phyloP scores from a whole-genome alignment of 2,113 vertebrate species.

The Suricata suricatta region DNA sequence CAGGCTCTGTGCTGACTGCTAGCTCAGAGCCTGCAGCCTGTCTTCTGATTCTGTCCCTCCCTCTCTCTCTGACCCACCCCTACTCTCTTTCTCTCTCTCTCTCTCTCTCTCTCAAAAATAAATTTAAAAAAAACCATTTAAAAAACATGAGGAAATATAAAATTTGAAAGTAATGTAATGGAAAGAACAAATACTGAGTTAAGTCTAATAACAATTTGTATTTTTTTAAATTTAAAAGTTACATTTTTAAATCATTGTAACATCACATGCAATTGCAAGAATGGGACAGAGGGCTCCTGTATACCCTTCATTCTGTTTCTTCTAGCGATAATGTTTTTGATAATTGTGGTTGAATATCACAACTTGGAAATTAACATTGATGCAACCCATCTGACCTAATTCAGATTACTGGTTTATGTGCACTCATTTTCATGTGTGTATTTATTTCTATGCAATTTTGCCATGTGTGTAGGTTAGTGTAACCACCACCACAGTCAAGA shows the following conservation, averaged over 20 bases:
- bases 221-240: background rate
- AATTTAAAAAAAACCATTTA: too few relatives aligned
- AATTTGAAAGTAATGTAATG: background rate
- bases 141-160: background rate
- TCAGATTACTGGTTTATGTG: background rate
- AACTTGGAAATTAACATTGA: background rate
- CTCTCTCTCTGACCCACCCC: too few relatives aligned
- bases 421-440: background rate
- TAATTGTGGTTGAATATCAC: background rate
- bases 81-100: too few relatives aligned
- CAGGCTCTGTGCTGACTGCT: too few relatives aligned
- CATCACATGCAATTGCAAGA: background rate
- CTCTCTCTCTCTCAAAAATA: too few relatives aligned
- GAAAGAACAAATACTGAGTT: background rate
- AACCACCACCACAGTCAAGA: background rate
- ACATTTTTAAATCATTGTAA: background rate
- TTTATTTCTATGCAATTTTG: background rate
- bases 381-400: background rate
- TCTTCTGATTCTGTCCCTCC: too few relatives aligned
- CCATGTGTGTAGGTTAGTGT: background rate
- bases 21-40: too few relatives aligned
- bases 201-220: background rate
- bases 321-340: background rate
- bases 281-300: background rate
- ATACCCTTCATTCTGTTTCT: background rate